Base-by-base conservation (phyloP, 2,888 invertebrate genomes). In the Lithodes maja region DNA sequence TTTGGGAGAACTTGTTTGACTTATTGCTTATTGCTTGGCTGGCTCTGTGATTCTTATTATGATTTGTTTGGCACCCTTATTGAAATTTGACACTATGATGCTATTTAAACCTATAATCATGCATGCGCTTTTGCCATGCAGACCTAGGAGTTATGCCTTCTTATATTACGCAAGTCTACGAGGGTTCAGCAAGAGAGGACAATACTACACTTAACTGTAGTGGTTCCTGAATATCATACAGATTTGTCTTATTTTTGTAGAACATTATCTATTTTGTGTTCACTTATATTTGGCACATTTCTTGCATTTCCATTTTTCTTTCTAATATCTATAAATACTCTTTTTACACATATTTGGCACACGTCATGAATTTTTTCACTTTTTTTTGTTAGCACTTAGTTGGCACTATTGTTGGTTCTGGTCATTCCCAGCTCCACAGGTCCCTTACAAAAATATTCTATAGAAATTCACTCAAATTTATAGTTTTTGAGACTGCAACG, bases 11-110 rank as follows among this genome's bases (percentile, higher is more conserved):
- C 15, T 75, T n/a, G 12, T 33, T 49, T 83, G 61, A 83, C 84
- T 81, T 88, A 88, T 88, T 88, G 88, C 88, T 78, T 84, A 54
- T 83, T 79, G 71, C 54, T 86, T 86, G 61, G 79, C 85, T 86
- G 86, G 86, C 86, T 81, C 86, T 86, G 86, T 86, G 86, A 86
- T 86, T 86, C 86, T 61, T 61, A 3, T 71, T 54, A 82, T 69
- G 33, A 75, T n/a, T 71, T 81, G 81, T 81, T 52, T 82, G 71
- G 82, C 79, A 50, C 52, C 50, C 69, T 68, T 54, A 61, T 61
- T 61, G 15, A 61, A 61, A 61, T 61, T 15, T 61, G 68, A 61
- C 83, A 84, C 83, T 83, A 79, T 52, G 71, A 54, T 86, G 82
- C 55, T 71, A 53, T 55, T 68, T 15, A 80, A 79, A 83, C 87